phyloP scores from a whole-genome alignment of 2,797 vertebrate species.

The Cynodonichthys magdalenae region DNA sequence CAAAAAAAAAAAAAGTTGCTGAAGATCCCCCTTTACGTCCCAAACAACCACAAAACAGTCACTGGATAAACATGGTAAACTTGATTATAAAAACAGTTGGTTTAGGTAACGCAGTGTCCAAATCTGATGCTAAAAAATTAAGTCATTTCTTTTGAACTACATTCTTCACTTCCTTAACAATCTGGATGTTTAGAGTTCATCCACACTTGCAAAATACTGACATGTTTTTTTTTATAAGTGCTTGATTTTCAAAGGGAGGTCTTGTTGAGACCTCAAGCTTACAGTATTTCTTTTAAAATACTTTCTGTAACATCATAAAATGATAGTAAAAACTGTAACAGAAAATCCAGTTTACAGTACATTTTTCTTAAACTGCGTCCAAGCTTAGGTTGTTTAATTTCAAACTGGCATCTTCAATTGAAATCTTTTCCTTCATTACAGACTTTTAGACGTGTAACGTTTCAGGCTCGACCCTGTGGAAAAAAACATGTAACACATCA shows the following conservation, averaged over 20 bases:
- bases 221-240: conserved; percentile 43
- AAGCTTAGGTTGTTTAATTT: conserved; percentile 51
- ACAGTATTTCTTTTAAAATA: conserved; percentile 54
- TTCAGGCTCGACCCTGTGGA: conserved; percentile 52
- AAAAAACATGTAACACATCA: conserved; percentile 45
- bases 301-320: conserved; percentile 28
- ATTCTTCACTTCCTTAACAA: conserved; percentile 61
- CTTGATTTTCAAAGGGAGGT: conserved; percentile 40
- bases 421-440: conserved; percentile 46
- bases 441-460: conserved; percentile 45
- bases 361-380: conserved; percentile 54
- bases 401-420: conserved; percentile 44
- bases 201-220: conserved; percentile 26
- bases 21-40: conserved; percentile 37
- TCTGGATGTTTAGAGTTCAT: conserved; percentile 40
- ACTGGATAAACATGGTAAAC: conserved; percentile 39
- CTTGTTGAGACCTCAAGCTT: conserved; percentile 47
- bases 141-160: conserved; percentile 49
- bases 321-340: conserved; percentile 56
- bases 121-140: conserved; percentile 33
- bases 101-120: conserved; percentile 52
- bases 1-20: conserved; percentile 40
- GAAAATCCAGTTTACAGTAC: conserved; percentile 75
- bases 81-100: conserved; percentile 70
- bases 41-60: conserved; percentile 56